phyloP scores from a whole-genome alignment of 2,888 invertebrate species.

The Zygaena filipendulae region DNA sequence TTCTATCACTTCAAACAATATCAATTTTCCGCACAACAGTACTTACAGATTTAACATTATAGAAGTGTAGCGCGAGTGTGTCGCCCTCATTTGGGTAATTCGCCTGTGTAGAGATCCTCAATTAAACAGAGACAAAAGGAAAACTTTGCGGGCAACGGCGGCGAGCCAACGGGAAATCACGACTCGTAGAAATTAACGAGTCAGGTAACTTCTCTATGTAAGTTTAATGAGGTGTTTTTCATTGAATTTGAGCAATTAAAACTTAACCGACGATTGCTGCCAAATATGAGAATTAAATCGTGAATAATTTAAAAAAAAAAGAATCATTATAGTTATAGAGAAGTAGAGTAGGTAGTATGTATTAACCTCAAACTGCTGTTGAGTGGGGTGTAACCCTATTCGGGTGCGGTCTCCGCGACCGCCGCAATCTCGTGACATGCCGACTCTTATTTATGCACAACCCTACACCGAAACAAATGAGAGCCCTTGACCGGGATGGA shows the following conservation, averaged over 20 bases:
- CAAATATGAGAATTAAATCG: no score
- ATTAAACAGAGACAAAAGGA: constrained; percentile 57
- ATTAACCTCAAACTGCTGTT: constrained; percentile 30
- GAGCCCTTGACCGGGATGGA: constrained; percentile 18
- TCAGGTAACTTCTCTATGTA: constrained; percentile 40
- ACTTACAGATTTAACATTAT: no score
- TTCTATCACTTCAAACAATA: no score
- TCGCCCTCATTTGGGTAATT: constrained; percentile 62
- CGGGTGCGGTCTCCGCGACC: constrained; percentile 16
- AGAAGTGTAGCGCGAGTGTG: constrained; percentile 19
- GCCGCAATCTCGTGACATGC: constrained; percentile 29
- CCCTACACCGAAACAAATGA: constrained; percentile 14
- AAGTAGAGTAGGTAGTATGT: no score
- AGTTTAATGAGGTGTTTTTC: constrained; percentile 58
- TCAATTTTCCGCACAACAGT: no score
- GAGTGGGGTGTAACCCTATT: constrained; percentile 29
- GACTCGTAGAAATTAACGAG: constrained; percentile 46
- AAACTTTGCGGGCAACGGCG: constrained; percentile 25
- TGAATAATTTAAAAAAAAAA: no score
- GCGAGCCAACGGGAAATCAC: constrained; percentile 41
- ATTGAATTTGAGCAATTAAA: no score
- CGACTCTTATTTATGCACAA: constrained; percentile 32
- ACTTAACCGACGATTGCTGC: no score
- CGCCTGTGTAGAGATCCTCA: constrained; percentile 42
- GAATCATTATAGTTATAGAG: no score